A percentile compares a stretch with the other conserved stretches of the same genome.
These are phyloP conservation scores for Cotesia chilonis DNA, from an alignment of 1,140 invertebrate genomes.

Conservation along the genomic window DNA sequence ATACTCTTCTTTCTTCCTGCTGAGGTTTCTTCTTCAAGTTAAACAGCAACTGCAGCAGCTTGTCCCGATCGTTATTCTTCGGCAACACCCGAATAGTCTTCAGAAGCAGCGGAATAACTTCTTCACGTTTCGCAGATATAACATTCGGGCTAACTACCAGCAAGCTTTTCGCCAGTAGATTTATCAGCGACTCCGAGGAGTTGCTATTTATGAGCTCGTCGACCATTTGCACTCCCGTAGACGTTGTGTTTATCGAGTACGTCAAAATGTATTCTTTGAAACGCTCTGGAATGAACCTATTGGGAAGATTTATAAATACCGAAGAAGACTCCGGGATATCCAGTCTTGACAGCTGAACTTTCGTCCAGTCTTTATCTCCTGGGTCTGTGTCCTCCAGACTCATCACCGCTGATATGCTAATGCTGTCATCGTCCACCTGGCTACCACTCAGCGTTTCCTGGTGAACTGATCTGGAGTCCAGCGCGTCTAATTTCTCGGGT, in stretches of 20 bases:
- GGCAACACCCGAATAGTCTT: slow-evolving; percentile 69
- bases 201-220: slow-evolving; percentile 57
- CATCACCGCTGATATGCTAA: slow-evolving; percentile 50
- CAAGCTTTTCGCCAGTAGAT: slow-evolving; percentile 65
- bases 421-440: slow-evolving; percentile 58
- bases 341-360: slow-evolving; percentile 53
- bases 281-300: slow-evolving; percentile 62
- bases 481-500: slow-evolving; percentile 61
- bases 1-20: slow-evolving; percentile 69
- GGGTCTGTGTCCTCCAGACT: slow-evolving; percentile 61
- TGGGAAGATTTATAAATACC: slow-evolving; percentile 44
- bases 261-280: slow-evolving; percentile 68
- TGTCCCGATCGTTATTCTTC: slow-evolving; percentile 71
- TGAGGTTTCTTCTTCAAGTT: slow-evolving; percentile 81
- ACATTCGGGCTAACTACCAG: slow-evolving; percentile 76
- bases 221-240: slow-evolving; percentile 51
- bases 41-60: slow-evolving; percentile 76
- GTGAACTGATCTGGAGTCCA: slow-evolving; percentile 50
- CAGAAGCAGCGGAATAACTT: slow-evolving; percentile 77
- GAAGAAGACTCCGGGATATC: slow-evolving; percentile 48
- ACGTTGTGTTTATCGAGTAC: slow-evolving; percentile 58
- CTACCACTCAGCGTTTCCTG: slow-evolving; percentile 51
- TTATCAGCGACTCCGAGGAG: slow-evolving; percentile 59
- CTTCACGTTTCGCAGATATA: slow-evolving; percentile 75
- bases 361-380: slow-evolving; percentile 62